phyloP scores from a whole-genome alignment of 2,888 invertebrate species.

The Automeris io region DNA sequence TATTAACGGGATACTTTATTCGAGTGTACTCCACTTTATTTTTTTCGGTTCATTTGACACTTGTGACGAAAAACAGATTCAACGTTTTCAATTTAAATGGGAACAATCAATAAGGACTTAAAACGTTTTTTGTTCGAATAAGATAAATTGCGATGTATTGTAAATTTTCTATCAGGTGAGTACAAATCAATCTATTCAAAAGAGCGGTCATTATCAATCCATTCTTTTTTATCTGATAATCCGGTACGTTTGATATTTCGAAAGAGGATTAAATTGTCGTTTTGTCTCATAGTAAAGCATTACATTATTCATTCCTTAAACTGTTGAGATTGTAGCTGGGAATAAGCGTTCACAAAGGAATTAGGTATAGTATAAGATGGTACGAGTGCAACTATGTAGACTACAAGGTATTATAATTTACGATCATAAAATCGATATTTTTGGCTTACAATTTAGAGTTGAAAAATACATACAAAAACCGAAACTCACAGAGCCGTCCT shows the following conservation, averaged over 20 bases:
- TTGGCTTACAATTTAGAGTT: no score
- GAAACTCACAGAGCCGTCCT: no score
- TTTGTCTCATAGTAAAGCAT: no score
- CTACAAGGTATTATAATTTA: no score
- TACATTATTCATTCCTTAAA: no score
- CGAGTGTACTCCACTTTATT: conserved; percentile 20
- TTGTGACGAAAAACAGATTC: conserved; percentile 51
- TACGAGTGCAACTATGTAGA: no score
- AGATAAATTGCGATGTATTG: conserved; percentile 60
- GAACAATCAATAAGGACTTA: conserved; percentile 65
- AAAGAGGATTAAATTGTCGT: no score
- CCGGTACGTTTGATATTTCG: conserved; percentile 34
- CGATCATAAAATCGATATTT: no score
- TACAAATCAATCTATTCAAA: conserved; percentile 51
- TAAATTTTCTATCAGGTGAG: conserved; percentile 56
- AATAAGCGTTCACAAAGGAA: no score
- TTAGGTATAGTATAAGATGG: no score
- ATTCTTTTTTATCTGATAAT: conserved; percentile 28
- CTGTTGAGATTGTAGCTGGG: no score
- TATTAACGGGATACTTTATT: conserved; percentile 11
- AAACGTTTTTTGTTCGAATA: conserved; percentile 48
- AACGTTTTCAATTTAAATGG: conserved; percentile 61
- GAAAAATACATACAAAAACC: no score
- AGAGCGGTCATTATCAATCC: conserved; percentile 42
- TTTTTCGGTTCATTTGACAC: conserved; percentile 50